Conservation (phyloP, 2,888 invertebrate genomes). For the Linyphia triangularis region DNA sequence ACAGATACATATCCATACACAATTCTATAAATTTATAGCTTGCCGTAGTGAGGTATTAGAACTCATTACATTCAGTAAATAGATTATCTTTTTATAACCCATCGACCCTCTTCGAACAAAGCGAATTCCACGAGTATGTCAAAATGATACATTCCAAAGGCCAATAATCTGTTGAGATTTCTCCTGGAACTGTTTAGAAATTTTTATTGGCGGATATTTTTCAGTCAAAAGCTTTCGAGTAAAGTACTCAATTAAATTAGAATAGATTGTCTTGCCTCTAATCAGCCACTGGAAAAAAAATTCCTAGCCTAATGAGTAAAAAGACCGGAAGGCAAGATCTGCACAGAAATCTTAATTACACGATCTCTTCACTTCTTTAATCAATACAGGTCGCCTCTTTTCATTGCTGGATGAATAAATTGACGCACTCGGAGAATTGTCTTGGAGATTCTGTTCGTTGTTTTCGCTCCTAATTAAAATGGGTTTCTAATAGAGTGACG, state of each 20-base stretch:
- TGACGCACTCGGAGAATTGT: not conserved
- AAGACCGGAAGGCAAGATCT: constrained; percentile 35
- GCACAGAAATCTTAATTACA: constrained; percentile 50
- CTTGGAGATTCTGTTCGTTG: not conserved
- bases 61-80: no score
- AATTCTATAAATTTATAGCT: no score
- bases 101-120: not conserved
- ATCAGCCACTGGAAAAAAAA: constrained; percentile 33
- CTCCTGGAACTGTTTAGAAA: not conserved
- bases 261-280: constrained; percentile 30
- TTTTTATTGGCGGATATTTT: not conserved
- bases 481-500: not conserved
- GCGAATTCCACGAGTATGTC: not conserved
- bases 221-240: constrained; percentile 17
- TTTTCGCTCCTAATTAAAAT: not conserved
- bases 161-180: not conserved
- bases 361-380: not conserved
- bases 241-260: constrained; percentile 57
- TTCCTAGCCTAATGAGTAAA: constrained; percentile 39
- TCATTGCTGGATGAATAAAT: constrained; percentile 5
- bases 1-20: no score
- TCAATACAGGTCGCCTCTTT: not conserved
- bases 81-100: no score
- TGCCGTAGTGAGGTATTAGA: no score
- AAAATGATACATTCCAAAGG: not conserved